Percentiles rank a stretch among this genome's conserved stretches.
Conservation (phyloP, 2,888 invertebrate genomes). For the Sarcophaga caerulescens region DNA sequence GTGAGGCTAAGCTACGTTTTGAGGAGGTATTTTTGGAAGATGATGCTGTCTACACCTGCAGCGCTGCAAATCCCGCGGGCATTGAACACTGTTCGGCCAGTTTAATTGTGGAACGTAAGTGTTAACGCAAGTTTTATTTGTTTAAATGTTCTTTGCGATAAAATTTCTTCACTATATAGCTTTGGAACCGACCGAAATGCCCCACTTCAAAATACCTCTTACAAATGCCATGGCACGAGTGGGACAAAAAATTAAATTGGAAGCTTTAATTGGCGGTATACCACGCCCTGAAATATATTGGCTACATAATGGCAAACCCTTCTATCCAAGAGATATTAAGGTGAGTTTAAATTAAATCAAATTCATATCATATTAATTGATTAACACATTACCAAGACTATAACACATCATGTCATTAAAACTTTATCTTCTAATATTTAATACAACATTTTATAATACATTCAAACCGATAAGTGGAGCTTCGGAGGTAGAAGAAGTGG, state of each 20-base stretch:
- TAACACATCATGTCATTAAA: background rate
- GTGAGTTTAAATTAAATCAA: conserved; percentile 81
- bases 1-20: conserved; percentile 88
- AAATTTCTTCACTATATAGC: conserved; percentile 77
- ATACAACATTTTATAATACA: too few species aligned
- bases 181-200: conserved; percentile 84
- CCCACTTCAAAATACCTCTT: conserved; percentile 84
- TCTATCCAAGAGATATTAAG: conserved; percentile 84
- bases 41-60: conserved; percentile 87
- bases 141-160: background rate
- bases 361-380: background rate
- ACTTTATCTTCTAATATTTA: too few species aligned
- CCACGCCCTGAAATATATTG: conserved; percentile 86
- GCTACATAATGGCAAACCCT: conserved; percentile 86
- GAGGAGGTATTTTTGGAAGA: conserved; percentile 86
- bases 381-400: background rate
- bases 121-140: background rate
- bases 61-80: conserved; percentile 86
- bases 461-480: too few species aligned
- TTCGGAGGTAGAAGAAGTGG: too few species aligned
- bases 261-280: conserved; percentile 86
- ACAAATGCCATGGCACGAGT: conserved; percentile 88
- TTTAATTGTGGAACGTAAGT: conserved; percentile 86
- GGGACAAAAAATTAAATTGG: conserved; percentile 87
- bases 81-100: conserved; percentile 85